phyloP scores from a whole-genome alignment of 2,888 invertebrate species.

The Lamellibrachia columna region DNA sequence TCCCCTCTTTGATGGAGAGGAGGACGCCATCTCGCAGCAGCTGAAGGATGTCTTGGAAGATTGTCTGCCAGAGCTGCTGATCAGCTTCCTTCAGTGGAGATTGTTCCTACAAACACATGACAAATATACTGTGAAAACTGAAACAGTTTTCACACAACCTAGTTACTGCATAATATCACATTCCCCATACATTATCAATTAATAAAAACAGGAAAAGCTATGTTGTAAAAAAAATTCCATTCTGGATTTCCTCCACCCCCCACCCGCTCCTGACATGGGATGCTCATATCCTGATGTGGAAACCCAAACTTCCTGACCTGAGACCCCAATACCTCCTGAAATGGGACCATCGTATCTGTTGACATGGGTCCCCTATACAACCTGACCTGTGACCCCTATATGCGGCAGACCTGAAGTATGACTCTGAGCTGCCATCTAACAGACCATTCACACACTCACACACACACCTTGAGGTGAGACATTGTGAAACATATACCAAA shows the following conservation, averaged over 20 bases:
- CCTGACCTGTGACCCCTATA: background rate
- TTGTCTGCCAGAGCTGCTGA: slow-evolving; percentile 45
- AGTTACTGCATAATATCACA: no score
- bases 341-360: background rate
- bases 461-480: background rate
- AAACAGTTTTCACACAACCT: no score
- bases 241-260: background rate
- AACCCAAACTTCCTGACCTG: background rate
- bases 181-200: no score
- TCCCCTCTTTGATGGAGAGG: slow-evolving; percentile 43
- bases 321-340: background rate
- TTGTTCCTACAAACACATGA: slow-evolving; percentile 30
- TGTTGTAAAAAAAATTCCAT: background rate
- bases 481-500: background rate
- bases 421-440: no score
- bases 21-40: slow-evolving; percentile 47
- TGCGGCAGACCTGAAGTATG: background rate
- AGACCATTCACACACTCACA: no score
- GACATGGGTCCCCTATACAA: background rate
- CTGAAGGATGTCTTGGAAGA: slow-evolving; percentile 44
- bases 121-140: no score
- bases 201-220: no score
- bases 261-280: no score
- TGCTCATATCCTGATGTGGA: no score
- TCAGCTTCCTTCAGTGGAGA: slow-evolving; percentile 40